Base-by-base conservation (phyloP, 2,113 vertebrate genomes). In the Macroglossus sobrinus region DNA sequence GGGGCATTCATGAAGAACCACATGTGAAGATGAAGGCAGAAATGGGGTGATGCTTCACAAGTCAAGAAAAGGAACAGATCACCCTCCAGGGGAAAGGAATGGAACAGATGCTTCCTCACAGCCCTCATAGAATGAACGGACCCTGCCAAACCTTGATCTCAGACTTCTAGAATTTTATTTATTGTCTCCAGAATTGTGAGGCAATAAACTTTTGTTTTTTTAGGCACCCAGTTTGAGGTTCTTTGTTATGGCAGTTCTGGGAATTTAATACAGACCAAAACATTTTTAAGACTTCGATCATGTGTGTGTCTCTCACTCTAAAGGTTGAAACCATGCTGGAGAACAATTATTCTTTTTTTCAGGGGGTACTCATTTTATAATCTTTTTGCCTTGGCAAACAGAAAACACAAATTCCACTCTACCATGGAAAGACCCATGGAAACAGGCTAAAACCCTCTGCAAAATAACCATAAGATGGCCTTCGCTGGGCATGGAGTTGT, bases 211-310 rank as follows among this genome's bases (percentile, higher is more conserved):
- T 61, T 24, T 68, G 22, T 63, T 64, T n/a, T 66, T 84, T 30
- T 40, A 87, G 18, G 8, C 21, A 40, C 19, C 15, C 22, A 30
- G 7, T 91, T 91, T n/a, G 10, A 53, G 21, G 47, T 21, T 35
- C 28, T 91, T 96, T 55, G 53, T 84, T 94, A 68, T 38, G 26
- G 45, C 22, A 45, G 57, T 55, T 30, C 64, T 76, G 87, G 16
- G 66, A 84, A 64, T 75, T 40, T 40, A 87, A 88, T 59, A 66
- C 2, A 26, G 8, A 72, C 16, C 24, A 43, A 53, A 40, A 4
- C 53, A 50, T 80, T 45, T 71, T 38, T 84, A n/a, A 66, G 24
- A 53, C 28, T 96, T 89, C 53, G 38, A 45, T 63, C 33, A 96
- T 16, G 15, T 55, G 7, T 55, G 15, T 50, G 1, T 50, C 4